Evolutionary conservation across 2,113 vertebrate species (phyloP).

Genomic region (Prolemur simus): DNA sequence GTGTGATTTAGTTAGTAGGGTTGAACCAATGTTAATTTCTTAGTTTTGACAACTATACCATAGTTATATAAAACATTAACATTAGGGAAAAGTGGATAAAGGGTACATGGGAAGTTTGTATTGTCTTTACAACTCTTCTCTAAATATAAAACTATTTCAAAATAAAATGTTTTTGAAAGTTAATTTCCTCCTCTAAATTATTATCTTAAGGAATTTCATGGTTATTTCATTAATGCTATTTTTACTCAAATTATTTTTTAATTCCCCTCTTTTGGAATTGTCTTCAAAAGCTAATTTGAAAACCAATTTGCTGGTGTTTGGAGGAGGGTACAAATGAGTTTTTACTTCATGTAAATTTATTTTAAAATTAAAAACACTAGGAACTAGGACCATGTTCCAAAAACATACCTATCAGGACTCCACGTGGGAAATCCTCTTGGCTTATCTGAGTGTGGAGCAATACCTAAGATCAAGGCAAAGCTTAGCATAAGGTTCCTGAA

Average conservation of each 20-base stretch:
- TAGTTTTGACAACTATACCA: neutral
- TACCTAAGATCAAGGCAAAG: neutral
- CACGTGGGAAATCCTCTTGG: neutral
- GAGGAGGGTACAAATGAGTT: neutral
- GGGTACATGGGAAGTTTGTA: neutral
- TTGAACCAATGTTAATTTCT: neutral
- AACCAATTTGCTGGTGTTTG: neutral
- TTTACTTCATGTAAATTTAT: slow-evolving; percentile 28
- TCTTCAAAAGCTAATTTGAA: neutral
- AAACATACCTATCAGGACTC: neutral
- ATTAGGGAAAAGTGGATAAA: neutral
- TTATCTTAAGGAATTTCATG: neutral
- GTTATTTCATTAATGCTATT: neutral
- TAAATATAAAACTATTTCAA: neutral
- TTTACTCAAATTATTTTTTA: neutral
- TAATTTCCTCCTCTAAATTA: neutral
- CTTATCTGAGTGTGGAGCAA: neutral
- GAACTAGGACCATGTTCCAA: neutral
- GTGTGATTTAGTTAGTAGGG: neutral
- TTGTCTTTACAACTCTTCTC: neutral
- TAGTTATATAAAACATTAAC: neutral
- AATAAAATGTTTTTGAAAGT: neutral
- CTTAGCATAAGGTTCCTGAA: neutral
- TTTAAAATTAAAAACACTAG: neutral
- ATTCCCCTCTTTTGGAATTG: neutral